Conservation (phyloP, 1,140 invertebrate species). For the Aphidius ervi region DNA sequence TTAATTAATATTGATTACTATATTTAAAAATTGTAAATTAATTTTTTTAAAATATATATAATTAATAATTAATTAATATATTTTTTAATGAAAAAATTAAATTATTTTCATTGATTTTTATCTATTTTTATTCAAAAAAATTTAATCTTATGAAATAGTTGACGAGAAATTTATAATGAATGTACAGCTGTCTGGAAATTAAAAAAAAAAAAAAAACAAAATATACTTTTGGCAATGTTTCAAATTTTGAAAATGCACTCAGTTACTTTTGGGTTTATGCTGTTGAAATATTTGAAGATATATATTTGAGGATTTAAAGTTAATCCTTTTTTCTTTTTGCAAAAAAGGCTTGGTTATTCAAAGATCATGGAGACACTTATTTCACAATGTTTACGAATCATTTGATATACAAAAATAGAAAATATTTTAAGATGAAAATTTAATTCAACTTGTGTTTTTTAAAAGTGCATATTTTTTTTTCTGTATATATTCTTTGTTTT, state of each 20-base stretch:
- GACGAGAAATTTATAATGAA: too few species aligned
- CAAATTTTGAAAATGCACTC: slow-evolving; percentile 19
- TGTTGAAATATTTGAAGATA: slow-evolving; percentile 12
- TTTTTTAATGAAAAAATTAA: too few species aligned
- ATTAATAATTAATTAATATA: too few species aligned
- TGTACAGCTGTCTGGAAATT: too few species aligned
- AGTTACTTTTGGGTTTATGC: background rate
- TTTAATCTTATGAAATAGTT: too few species aligned
- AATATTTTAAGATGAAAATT: background rate
- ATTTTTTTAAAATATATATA: too few species aligned
- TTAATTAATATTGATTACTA: too few species aligned
- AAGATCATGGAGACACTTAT: slow-evolving; percentile 10
- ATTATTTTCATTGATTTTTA: too few species aligned
- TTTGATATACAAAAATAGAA: slow-evolving; percentile 11
- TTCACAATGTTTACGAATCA: slow-evolving; percentile 6
- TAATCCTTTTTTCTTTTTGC: background rate
- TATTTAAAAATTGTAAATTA: too few species aligned
- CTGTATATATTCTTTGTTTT: background rate
- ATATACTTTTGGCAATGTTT: slow-evolving; percentile 1
- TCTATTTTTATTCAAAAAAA: too few species aligned
- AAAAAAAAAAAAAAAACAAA: too few species aligned
- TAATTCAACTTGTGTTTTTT: slow-evolving; percentile 5
- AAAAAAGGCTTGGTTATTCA: slow-evolving; percentile 3
- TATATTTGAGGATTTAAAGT: background rate
- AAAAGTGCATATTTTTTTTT: background rate